Evolutionary conservation across 2,888 invertebrate genomes (phyloP), one percentile per base, ranked within the genome.

Genomic region (Leptura quadrifasciata): DNA sequence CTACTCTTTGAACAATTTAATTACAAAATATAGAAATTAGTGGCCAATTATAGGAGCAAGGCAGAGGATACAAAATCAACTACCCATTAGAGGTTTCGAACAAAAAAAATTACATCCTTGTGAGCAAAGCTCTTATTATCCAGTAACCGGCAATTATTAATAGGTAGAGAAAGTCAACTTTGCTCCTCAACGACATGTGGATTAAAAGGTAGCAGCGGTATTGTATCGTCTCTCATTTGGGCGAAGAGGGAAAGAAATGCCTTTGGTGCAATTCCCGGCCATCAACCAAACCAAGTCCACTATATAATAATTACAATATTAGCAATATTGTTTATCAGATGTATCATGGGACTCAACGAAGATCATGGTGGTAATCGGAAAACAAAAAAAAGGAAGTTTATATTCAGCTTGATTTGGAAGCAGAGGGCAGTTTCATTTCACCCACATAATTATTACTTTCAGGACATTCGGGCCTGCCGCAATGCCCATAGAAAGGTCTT

Each of bases 341-440:
- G 84, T 92, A 92, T 84, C 95, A 94, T 2, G 94, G 92, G 78
- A 94, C 94, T 0, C 91, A 92, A 65, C 91, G 90, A 72, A 93
- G 93, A 83, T 94, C 96, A 8, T 99, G 99, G 99, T 99, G 99
- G 99, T 99, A 99, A 88, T 97, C 98, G 1, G 97, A 98, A 90
- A 99, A 98, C 89, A 99, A 99, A 65, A 94, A 94, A 83, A 97
- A 98, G 90, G 95, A 97, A 88, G 98, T 98, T 12, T 94, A 94
- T 71, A 94, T 99, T 82, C 96, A 95, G 87, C 91, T 99, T 82
- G 96, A 99, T 88, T 92, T 99, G 89, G 99, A 99, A 90, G 98
- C 99, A 0, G 99, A n/a, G n/a, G n/a, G n/a, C n/a, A 99, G 90
- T 99, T 99, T 89, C 99, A 99, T 90, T 97, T 99, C 88, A 99